Conservation (phyloP, 2,888 invertebrate species). For the Eristalinus aeneus region DNA sequence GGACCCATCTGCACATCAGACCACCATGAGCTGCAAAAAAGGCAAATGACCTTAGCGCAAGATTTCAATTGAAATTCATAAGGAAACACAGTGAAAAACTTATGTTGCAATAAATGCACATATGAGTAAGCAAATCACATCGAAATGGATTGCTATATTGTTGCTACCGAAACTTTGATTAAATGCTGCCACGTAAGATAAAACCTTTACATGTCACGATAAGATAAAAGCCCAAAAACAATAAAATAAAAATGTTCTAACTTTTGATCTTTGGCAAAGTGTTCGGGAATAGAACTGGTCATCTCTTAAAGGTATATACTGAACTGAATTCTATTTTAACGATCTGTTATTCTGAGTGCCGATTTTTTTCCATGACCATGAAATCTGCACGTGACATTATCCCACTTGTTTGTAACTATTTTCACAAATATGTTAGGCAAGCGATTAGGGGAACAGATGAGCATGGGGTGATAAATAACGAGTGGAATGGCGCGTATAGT, state of each 20-base stretch:
- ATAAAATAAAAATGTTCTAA: neutral
- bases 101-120: neutral
- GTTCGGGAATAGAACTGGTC: neutral
- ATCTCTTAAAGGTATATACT: neutral
- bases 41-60: neutral
- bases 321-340: neutral
- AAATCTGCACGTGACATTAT: neutral
- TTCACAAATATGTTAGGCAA: neutral
- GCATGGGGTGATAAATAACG: neutral
- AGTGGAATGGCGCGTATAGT: neutral
- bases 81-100: neutral
- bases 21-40: constrained; percentile 90
- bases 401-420: neutral
- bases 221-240: neutral
- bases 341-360: neutral
- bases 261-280: neutral
- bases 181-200: neutral
- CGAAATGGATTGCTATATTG: neutral
- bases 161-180: neutral
- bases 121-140: neutral
- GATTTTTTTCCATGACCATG: neutral
- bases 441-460: neutral
- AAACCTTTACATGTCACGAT: neutral
- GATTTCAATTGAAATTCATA: neutral
- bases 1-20: constrained; percentile 96